A percentile compares a stretch with the other conserved stretches of the same genome.
Conservation (phyloP, 2,113 vertebrate species). For the Cynocephalus volans region DNA sequence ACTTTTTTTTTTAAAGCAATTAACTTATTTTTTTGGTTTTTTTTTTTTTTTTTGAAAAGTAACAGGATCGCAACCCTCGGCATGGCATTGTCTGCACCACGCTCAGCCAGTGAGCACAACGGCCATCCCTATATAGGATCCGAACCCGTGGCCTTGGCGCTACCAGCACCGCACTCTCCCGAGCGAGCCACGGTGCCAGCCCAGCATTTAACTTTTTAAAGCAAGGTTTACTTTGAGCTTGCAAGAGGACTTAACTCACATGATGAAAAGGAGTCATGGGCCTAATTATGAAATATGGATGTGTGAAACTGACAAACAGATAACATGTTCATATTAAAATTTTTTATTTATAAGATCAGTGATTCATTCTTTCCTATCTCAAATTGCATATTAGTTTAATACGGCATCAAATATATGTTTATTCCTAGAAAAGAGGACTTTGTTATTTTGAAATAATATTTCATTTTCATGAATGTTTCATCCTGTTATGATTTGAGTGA, state of each 20-base stretch:
- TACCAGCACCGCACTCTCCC: too few relatives aligned
- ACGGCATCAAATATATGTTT: constrained; percentile 16
- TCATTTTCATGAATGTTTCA: constrained; percentile 46
- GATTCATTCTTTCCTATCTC: constrained; percentile 60
- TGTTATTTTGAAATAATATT: constrained; percentile 49
- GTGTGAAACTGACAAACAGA: constrained; percentile 60
- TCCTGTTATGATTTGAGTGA: not conserved
- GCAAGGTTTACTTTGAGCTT: constrained; percentile 41
- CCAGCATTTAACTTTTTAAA: constrained; percentile 24
- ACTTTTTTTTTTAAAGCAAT: not conserved
- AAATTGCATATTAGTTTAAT: constrained; percentile 47
- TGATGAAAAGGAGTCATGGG: constrained; percentile 21
- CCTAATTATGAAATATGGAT: constrained; percentile 51
- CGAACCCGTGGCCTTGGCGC: too few relatives aligned
- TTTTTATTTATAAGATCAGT: constrained; percentile 58
- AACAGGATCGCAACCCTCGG: too few relatives aligned
- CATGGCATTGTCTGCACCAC: too few relatives aligned
- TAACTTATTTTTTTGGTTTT: too few relatives aligned
- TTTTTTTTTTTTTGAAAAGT: too few relatives aligned
- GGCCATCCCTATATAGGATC: too few relatives aligned
- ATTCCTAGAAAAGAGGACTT: constrained; percentile 1
- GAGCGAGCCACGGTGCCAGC: too few relatives aligned
- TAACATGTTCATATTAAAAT: not conserved
- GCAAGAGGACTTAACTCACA: constrained; percentile 32
- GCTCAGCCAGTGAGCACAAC: too few relatives aligned